Base-by-base conservation (phyloP, 2,888 invertebrate species). In the Apamea anceps region DNA sequence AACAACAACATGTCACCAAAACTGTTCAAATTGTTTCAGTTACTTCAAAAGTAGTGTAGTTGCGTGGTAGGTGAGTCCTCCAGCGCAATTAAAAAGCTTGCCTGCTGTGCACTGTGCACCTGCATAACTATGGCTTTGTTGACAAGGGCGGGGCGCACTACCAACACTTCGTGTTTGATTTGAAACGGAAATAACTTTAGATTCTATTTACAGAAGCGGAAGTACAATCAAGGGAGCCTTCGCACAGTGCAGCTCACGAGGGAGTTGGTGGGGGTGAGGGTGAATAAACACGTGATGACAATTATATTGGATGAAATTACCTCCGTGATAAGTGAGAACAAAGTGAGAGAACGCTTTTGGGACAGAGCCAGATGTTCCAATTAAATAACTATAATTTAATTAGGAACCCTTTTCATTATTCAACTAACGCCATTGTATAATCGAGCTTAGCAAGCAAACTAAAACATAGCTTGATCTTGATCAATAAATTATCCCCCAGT, bases 21-120 rank as follows among this genome's bases (percentile, higher is more conserved):
- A 79, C 68, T 84, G 88, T 96, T 96, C 92, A 93, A 92, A 93
- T 97, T 96, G 96, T 97, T 97, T 96, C 96, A 96, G 96, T 96
- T 94, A 89, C 96, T 91, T 94, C 96, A 92, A 97, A 97, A 96
- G 88, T 96, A 91, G 87, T 96, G 93, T 96, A 96, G 93, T 91
- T 80, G 75, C 84, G 82, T 90, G 48, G 85, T 94, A 91, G 95
- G 96, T 96, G 94, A 96, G 96, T 96, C 74, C 85, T 88, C 87
- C 85, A 87, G 85, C 89, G 86, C 83, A 82, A 85, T 88, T 65
- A 18, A 77, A 79, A 81, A 80, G 92, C 87, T 87, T 87, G 75
- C 91, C 92, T 93, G 67, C 81, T 89, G 85, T 91, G 91, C 72
- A 81, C 54, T 63, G 62, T 80, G 73, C 76, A 72, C 65, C 51